Evolutionary conservation across 2,797 vertebrate species (phyloP), one percentile per base, ranked within the genome.

Genomic region (Tangara arthus): DNA sequence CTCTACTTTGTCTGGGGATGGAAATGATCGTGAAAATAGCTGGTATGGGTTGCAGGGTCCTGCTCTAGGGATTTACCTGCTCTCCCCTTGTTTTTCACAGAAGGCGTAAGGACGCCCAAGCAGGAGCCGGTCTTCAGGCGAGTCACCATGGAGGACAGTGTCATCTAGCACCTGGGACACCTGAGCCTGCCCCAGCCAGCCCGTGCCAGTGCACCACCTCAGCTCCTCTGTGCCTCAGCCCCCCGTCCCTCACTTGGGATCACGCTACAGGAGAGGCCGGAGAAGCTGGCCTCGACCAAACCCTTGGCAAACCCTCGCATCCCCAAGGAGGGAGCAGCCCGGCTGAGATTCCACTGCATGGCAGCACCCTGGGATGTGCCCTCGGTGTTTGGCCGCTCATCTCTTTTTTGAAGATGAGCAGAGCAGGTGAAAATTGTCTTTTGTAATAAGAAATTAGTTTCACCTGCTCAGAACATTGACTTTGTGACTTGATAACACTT

Each of bases 141-240:
- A 72, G 96, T 97, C 55, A 94, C 96, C 70, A 97, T 97, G 96
- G 96, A 97, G 77, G 96, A 97, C 89, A 97, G 96, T 70, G 96
- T 97, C 89, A 97, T 97, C 93, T 97, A 97, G 80, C 1, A 0
- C 69, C 79, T 7, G 13, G 73, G 30, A 57, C 41, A 41, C 12
- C 3, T 0, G 3, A 94, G 69, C 61, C 76, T 78, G 57, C 55
- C 79, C 46, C 3, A 3, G 70, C 6, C 5, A 66, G 47, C 63
- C 77, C 12, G 8, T 8, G 2, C 75, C 30, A 3, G 71, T 7
- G 42, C 12, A 4, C 61, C 3, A 1, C 65, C 84, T 83, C 87
- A 46, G 85, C 79, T 88, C 82, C 79, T 89, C 87, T 50, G 89
- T 92, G 91, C 92, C 94, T 96, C 92, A 1, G 55, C 75, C 91